These are phyloP conservation scores for Melanogrammus aeglefinus DNA, from an alignment of 2,797 vertebrate genomes.

Conservation along the genomic window DNA sequence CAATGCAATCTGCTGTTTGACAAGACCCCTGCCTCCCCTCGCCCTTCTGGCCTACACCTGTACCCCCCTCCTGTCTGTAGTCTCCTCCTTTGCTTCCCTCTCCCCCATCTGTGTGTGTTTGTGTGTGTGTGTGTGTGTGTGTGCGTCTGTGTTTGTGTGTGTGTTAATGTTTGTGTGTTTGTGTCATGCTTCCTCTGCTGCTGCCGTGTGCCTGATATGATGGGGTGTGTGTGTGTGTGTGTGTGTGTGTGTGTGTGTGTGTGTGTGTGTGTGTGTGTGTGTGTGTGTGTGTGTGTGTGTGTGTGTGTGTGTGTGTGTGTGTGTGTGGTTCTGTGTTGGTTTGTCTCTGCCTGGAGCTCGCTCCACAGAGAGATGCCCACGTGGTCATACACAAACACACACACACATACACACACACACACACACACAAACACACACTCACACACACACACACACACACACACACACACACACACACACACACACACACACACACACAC, in stretches of 20 bases:
- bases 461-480: too few species aligned
- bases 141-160: too few species aligned
- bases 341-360: conserved; percentile 39
- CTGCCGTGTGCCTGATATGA: conserved; percentile 14
- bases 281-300: too few species aligned
- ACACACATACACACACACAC: conserved; percentile 40
- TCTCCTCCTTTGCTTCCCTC: background rate
- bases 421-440: conserved; percentile 42
- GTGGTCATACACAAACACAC: conserved; percentile 27
- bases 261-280: too few species aligned
- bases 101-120: background rate
- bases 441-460: too few species aligned
- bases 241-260: too few species aligned
- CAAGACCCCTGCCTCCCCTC: too few species aligned
- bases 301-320: too few species aligned
- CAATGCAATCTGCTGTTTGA: background rate
- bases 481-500: too few species aligned
- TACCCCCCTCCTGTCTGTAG: background rate
- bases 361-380: conserved; percentile 58
- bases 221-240: too few species aligned
- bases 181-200: conserved; percentile 32
- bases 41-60: too few species aligned
- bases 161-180: conserved; percentile 36
- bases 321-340: background rate
- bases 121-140: too few species aligned